Conservation (phyloP, 2,888 invertebrate genomes). For the Cheilosia scutellata region DNA sequence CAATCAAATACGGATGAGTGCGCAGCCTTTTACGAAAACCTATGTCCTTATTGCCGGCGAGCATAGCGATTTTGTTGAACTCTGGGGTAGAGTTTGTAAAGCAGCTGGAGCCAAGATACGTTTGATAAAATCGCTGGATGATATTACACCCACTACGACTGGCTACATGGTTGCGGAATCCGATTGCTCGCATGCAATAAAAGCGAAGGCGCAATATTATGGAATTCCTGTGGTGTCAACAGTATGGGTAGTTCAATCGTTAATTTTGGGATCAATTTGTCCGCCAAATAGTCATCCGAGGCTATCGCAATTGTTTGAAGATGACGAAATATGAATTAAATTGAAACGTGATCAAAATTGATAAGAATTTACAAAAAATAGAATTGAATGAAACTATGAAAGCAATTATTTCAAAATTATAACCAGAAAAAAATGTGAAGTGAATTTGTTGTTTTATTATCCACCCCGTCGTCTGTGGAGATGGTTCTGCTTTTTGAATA, state of each 20-base stretch:
- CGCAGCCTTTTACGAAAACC: slow-evolving; percentile 85
- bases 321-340: slow-evolving; percentile 71
- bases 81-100: slow-evolving; percentile 87
- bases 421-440: too few species aligned
- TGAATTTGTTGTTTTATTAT: too few species aligned
- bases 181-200: slow-evolving; percentile 86
- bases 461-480: too few species aligned
- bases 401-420: too few species aligned
- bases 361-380: not conserved
- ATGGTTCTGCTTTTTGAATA: too few species aligned
- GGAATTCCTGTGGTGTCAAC: slow-evolving; percentile 88
- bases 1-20: slow-evolving; percentile 81
- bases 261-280: slow-evolving; percentile 87
- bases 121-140: slow-evolving; percentile 84
- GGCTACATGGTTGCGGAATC: slow-evolving; percentile 87
- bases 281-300: slow-evolving; percentile 85
- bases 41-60: slow-evolving; percentile 85
- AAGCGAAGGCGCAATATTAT: slow-evolving; percentile 85
- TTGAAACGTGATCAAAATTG: slow-evolving; percentile 13
- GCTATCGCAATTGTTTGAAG: slow-evolving; percentile 79
- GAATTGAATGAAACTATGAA: not conserved
- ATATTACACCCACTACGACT: slow-evolving; percentile 84
- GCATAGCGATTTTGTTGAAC: slow-evolving; percentile 85
- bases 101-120: slow-evolving; percentile 86
- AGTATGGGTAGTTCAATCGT: slow-evolving; percentile 88